Percentiles rank a stretch among this genome's conserved stretches.
Evolutionary conservation across 2,888 invertebrate species (phyloP).

Genomic region (Dromius quadrimaculatus): DNA sequence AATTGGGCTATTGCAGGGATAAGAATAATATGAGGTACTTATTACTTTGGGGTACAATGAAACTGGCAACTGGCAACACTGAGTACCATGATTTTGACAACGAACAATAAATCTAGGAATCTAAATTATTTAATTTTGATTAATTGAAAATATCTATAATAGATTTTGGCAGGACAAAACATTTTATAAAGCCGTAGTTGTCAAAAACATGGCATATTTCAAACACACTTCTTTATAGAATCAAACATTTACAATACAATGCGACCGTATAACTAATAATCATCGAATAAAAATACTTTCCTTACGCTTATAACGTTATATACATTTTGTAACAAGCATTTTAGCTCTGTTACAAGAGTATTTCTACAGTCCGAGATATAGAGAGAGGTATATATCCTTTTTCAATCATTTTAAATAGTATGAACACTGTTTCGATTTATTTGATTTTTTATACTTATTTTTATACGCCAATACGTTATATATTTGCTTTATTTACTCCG

Average conservation of each 20-base stretch:
- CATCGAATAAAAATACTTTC: conserved; percentile 49
- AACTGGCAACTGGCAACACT: conserved; percentile 17
- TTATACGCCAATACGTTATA: background rate
- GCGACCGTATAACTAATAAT: conserved; percentile 23
- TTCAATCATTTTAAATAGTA: conserved; percentile 2
- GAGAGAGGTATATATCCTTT: conserved; percentile 49
- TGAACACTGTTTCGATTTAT: conserved; percentile 49
- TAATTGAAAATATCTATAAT: no score
- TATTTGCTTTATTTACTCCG: background rate
- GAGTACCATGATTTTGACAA: no score
- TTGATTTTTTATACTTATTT: conserved; percentile 25
- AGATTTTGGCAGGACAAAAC: no score
- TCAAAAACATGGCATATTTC: no score
- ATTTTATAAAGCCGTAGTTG: no score
- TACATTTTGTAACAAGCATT: conserved; percentile 32
- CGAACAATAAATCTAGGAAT: no score
- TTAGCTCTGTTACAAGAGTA: conserved; percentile 36
- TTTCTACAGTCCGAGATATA: conserved; percentile 46
- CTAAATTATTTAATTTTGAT: no score
- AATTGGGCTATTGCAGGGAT: conserved; percentile 32
- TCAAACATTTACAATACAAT: conserved; percentile 39
- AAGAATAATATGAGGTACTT: conserved; percentile 48
- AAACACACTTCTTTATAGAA: conserved; percentile 41
- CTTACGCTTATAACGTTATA: conserved; percentile 41
- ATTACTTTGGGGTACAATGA: conserved; percentile 50